These are phyloP conservation scores for Phymastichus coffea DNA, from an alignment of 1,140 invertebrate species.

Conservation along the genomic window DNA sequence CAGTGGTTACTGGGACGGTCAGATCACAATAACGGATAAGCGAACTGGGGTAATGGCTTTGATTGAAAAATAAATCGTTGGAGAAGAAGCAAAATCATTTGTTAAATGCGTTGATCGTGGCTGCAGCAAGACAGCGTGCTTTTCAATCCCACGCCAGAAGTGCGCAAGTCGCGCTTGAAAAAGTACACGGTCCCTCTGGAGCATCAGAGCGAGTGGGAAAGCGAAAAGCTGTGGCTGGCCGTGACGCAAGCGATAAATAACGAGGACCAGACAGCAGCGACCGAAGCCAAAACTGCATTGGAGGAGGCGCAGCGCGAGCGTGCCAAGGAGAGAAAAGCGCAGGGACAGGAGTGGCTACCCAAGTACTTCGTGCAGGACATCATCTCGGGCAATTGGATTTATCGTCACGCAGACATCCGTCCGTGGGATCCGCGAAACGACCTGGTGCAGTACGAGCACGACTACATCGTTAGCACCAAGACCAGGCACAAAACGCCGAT, in stretches of 20 bases:
- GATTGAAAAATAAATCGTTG: background rate
- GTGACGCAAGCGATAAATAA: conserved; percentile 79
- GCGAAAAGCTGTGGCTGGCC: conserved; percentile 81
- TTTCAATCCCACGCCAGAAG: conserved; percentile 71
- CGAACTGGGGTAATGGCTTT: conserved; percentile 61
- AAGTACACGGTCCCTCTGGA: conserved; percentile 79
- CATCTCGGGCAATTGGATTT: conserved; percentile 71
- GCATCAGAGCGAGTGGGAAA: conserved; percentile 77
- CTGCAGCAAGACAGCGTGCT: conserved; percentile 71
- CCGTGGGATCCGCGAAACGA: conserved; percentile 85
- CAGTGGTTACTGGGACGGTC: conserved; percentile 90
- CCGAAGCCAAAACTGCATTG: conserved; percentile 83
- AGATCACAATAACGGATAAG: conserved; percentile 80
- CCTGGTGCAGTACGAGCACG: conserved; percentile 76
- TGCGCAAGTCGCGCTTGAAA: conserved; percentile 71
- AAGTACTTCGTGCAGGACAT: conserved; percentile 71
- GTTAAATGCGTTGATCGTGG: conserved; percentile 24
- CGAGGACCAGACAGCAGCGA: conserved; percentile 79
- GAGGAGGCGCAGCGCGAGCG: conserved; percentile 81
- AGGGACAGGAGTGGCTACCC: conserved; percentile 66
- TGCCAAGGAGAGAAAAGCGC: conserved; percentile 66
- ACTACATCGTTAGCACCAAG: conserved; percentile 71
- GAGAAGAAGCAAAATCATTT: background rate
- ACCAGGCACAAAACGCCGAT: conserved; percentile 73
- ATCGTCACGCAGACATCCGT: conserved; percentile 71